These are phyloP conservation scores for Epizoanthus ramosus DNA, from an alignment of 92 coral and sea anemone species.

Conservation along the genomic window DNA sequence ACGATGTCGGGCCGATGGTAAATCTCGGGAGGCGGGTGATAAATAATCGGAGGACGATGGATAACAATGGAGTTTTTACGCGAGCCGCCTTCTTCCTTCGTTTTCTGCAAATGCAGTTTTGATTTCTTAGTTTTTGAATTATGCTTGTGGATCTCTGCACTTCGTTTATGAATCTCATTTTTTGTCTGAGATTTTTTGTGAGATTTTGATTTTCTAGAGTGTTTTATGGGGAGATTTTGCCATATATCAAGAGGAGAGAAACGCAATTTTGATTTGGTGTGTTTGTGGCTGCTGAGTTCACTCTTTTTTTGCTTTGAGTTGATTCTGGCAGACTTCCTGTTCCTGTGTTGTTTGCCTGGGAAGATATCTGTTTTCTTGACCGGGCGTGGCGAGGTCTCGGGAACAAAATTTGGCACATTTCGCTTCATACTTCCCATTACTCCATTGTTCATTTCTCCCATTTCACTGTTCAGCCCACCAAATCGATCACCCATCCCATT, in stretches of 20 bases:
- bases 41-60: conserved; percentile 98
- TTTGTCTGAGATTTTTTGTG: background rate
- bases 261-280: background rate
- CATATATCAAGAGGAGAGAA: background rate
- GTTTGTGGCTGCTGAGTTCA: background rate
- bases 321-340: conserved; percentile 19
- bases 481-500: conserved; percentile 31
- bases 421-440: conserved; percentile 40
- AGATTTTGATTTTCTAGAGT: background rate
- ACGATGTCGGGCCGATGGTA: conserved; percentile 99
- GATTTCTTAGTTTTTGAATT: conserved; percentile 3
- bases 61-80: conserved; percentile 90
- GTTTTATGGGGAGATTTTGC: background rate
- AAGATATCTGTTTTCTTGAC: conserved; percentile 79
- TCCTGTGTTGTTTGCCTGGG: conserved; percentile 7
- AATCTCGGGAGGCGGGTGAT: conserved; percentile 99
- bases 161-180: conserved; percentile 1
- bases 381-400: conserved; percentile 46
- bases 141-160: background rate
- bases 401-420: conserved; percentile 30
- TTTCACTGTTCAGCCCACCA: conserved; percentile 38
- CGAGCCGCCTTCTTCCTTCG: conserved; percentile 77
- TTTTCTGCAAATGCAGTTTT: conserved; percentile 66
- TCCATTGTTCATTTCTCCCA: conserved; percentile 50
- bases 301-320: conserved; percentile 21